Evolutionary conservation across 1,140 invertebrate genomes (phyloP), one percentile per base, ranked within the genome.

Genomic region (Eumaeus atala): DNA sequence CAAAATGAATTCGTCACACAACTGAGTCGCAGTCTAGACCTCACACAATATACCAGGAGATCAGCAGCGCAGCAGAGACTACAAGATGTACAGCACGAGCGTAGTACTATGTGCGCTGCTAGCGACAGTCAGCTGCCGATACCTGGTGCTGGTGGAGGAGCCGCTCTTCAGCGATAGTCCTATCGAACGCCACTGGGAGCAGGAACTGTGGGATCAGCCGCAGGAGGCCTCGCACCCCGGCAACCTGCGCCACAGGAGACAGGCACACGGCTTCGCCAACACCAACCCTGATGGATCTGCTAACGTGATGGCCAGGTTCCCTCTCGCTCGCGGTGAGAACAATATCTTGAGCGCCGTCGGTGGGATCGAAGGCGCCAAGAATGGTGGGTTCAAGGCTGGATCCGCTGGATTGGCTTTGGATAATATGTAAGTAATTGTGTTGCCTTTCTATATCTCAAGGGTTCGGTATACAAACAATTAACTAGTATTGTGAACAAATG

Each of bases 291-390:
- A 72, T 51, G 72, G 69, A 6, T 61, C 49, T 38, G 12, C 53
- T 0, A 72, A 72, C 48, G 17, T 67, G 7, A 64, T 61, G 51
- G 62, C 48, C 0, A 70, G 70, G 47, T 28, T 74, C 7, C 72
- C 72, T 3, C 17, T 74, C 9, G 61, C 63, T n/a, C 54, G 70
- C 1, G 61, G 65, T 40, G 65, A 67, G 12, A 64, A 64, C 17
- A 75, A 75, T 47, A 48, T 64, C 5, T 34, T 75, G n/a, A 73
- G 70, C 56, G 73, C 64, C 7, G 57, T 70, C 28, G 73, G 64
- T 6, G 56, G 59, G 1, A 12, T 62, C 1, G 47, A 44, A 16
- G 62, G 37, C 3, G 33, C 52, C 1, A 66, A 62, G 7, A 53
- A 56, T 11, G 67, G 63, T 14, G 51, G 51, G 6, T 61, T 57